A percentile compares a stretch with the other conserved stretches of the same genome.
These are phyloP conservation scores for Synanthedon formicaeformis DNA, from an alignment of 2,888 invertebrate species.

Conservation along the genomic window DNA sequence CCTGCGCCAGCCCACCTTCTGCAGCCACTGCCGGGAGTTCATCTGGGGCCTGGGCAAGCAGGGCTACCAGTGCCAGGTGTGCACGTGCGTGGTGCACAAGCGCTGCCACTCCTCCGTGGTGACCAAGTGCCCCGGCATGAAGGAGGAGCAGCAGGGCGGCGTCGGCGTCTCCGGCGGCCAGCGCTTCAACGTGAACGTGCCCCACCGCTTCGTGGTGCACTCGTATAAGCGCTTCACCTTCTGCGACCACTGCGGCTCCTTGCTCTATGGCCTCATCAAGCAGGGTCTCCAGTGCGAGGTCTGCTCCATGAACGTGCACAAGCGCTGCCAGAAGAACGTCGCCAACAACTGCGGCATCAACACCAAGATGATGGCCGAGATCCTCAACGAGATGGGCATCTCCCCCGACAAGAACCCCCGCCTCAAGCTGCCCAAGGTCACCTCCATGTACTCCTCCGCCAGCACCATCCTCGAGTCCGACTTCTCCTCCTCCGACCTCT, in stretches of 20 bases:
- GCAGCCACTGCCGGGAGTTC: conserved; percentile 98
- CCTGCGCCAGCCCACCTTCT: conserved; percentile 98
- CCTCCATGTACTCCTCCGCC: conserved; percentile 13
- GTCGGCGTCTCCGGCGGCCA: conserved; percentile 74
- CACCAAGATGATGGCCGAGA: conserved; percentile 95
- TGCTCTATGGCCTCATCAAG: conserved; percentile 94
- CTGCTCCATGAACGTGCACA: conserved; percentile 98
- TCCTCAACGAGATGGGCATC: conserved; percentile 91
- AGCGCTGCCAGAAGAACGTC: conserved; percentile 98
- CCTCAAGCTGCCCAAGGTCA: conserved; percentile 73
- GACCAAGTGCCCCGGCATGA: conserved; percentile 98
- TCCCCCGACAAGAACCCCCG: conserved; percentile 84
- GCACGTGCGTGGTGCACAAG: conserved; percentile 99
- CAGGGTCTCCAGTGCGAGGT: conserved; percentile 98
- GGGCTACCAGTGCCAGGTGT: conserved; percentile 98
- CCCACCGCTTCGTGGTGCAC: conserved; percentile 96
- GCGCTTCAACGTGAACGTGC: conserved; percentile 98
- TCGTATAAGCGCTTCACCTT: conserved; percentile 98
- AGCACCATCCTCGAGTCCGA: conserved; percentile 51
- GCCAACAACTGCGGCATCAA: conserved; percentile 99
- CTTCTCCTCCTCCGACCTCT: conserved; percentile 56
- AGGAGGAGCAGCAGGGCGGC: conserved; percentile 74
- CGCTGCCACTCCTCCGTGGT: conserved; percentile 97
- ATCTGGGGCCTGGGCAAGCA: conserved; percentile 98
- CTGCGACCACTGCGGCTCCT: conserved; percentile 99